A percentile compares a stretch with the other conserved stretches of the same genome.
Evolutionary conservation across 1,140 invertebrate genomes (phyloP).

Genomic region (Cepaea nemoralis): DNA sequence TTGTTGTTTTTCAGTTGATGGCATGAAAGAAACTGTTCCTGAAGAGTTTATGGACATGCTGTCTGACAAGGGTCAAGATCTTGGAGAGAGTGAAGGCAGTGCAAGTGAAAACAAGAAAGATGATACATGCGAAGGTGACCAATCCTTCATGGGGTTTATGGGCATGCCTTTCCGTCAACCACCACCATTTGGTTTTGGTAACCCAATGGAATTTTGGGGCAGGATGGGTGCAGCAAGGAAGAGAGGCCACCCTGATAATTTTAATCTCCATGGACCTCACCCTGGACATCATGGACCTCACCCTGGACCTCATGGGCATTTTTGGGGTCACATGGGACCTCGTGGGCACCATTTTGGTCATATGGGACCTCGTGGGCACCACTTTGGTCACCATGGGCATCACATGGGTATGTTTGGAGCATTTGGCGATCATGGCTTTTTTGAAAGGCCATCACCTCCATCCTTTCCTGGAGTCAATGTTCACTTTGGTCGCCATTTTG

Average conservation of each 20-base stretch:
- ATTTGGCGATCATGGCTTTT: conserved; percentile 17
- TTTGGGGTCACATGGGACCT: background rate
- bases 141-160: background rate
- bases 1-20: conserved; percentile 16
- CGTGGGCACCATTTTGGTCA: background rate
- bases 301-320: background rate
- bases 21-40: background rate
- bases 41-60: background rate
- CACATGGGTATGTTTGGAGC: conserved; percentile 12
- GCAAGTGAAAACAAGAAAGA: background rate
- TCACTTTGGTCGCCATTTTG: background rate
- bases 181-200: background rate
- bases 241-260: background rate
- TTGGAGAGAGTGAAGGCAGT: background rate
- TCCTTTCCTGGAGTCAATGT: background rate
- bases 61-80: background rate
- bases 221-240: background rate
- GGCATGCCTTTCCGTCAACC: too few species aligned
- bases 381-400: background rate
- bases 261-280: background rate
- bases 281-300: background rate
- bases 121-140: background rate
- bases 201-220: background rate
- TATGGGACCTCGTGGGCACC: background rate
- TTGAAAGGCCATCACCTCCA: background rate